phyloP scores from a whole-genome alignment of 2,888 invertebrate genomes.

The Morpho deidamia region DNA sequence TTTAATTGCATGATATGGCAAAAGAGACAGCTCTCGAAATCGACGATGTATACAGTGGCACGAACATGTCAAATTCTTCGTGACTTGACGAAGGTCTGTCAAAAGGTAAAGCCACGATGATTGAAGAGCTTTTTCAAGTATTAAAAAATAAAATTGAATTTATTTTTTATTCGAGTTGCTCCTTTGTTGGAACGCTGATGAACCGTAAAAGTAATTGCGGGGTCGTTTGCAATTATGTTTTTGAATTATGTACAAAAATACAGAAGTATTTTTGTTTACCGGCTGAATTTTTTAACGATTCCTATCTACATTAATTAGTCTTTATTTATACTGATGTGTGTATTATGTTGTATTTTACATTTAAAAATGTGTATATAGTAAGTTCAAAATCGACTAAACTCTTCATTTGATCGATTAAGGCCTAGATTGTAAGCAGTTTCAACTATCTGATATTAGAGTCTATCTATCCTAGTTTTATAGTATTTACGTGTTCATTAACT shows the following conservation, averaged over 20 bases:
- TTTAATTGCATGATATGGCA: slow-evolving; percentile 73
- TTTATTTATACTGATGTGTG: no score
- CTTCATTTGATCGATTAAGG: no score
- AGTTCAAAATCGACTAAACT: no score
- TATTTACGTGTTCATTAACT: no score
- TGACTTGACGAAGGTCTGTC: slow-evolving; percentile 31
- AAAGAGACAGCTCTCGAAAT: slow-evolving; percentile 35
- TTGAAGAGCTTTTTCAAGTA: slow-evolving; percentile 12
- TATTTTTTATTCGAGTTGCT: slow-evolving; percentile 1
- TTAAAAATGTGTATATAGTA: no score
- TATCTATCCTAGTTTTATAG: no score
- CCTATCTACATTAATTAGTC: neutral
- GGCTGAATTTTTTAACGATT: neutral
- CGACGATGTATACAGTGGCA: slow-evolving; percentile 34
- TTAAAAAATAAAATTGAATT: slow-evolving; percentile 9
- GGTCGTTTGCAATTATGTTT: slow-evolving; percentile 7
- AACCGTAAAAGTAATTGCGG: slow-evolving; percentile 6
- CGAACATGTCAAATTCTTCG: slow-evolving; percentile 47
- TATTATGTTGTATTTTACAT: no score
- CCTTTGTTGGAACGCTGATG: slow-evolving; percentile 1
- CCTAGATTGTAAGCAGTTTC: no score
- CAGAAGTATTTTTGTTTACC: neutral
- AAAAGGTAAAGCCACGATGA: slow-evolving; percentile 24
- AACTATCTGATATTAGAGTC: no score
- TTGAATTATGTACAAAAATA: neutral